A percentile compares a stretch with the other conserved stretches of the same genome.
Conservation (phyloP, 2,797 vertebrate species). For the Trachops cirrhosus region DNA sequence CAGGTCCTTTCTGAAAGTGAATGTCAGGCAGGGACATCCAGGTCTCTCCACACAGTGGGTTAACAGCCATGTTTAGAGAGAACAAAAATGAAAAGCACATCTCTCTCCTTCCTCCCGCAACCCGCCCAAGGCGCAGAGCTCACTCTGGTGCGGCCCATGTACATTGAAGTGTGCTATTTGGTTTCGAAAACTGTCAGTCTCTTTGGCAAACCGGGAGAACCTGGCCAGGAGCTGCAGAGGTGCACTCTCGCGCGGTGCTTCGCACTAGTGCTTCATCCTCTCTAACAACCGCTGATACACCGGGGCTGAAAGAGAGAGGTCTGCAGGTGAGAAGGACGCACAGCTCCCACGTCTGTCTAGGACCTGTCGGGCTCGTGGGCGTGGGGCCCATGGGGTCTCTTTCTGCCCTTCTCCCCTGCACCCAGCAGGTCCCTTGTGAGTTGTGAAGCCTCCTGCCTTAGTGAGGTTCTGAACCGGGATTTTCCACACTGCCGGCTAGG, state of each 20-base stretch:
- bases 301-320: slow-evolving; percentile 76
- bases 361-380: neutral
- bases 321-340: neutral
- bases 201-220: slow-evolving; percentile 67
- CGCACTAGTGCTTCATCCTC: slow-evolving; percentile 79
- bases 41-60: neutral
- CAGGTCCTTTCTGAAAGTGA: neutral
- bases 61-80: neutral
- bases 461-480: neutral
- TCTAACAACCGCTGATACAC: slow-evolving; percentile 81
- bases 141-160: neutral
- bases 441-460: neutral
- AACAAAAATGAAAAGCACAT: neutral
- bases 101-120: neutral
- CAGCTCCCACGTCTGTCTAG: neutral
- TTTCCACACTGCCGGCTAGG: neutral
- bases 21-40: neutral
- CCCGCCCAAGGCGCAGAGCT: slow-evolving; percentile 33
- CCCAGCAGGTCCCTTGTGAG: neutral
- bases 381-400: rapidly evolving
- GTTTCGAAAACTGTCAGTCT: slow-evolving; percentile 72
- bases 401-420: neutral
- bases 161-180: slow-evolving; percentile 72
- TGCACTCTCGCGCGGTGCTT: neutral
- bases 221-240: slow-evolving; percentile 38